Conservation (phyloP, 2,113 vertebrate genomes). For the Ictalurus furcatus region DNA sequence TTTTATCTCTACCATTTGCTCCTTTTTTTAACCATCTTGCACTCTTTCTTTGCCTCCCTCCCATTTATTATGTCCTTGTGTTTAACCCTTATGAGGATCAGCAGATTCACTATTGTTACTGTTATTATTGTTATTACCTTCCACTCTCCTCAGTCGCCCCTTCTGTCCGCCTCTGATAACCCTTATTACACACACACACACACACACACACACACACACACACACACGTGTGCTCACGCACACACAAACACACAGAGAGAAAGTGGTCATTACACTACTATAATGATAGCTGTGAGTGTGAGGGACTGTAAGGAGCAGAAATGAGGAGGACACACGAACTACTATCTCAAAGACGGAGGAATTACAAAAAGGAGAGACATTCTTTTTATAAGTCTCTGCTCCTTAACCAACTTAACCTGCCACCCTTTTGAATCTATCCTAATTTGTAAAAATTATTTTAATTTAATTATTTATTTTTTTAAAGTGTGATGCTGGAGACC, state of each 20-base stretch:
- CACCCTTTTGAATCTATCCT: not conserved
- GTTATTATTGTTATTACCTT: conserved; percentile 46
- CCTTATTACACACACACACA: conserved; percentile 25
- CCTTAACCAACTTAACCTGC: not conserved
- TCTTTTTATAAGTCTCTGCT: not conserved
- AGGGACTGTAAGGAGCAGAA: not conserved
- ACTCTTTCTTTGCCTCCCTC: not conserved
- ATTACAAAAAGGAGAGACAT: not conserved
- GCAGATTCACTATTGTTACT: not conserved
- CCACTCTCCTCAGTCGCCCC: not conserved
- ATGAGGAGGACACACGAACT: not conserved
- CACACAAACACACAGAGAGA: not conserved
- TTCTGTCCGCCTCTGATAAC: conserved; percentile 10
- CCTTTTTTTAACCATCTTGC: not conserved
- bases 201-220: conserved; percentile 13
- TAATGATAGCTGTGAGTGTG: conserved; percentile 15
- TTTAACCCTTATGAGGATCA: conserved; percentile 25
- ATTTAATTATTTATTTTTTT: not conserved
- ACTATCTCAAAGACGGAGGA: not conserved
- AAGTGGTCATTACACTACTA: conserved; percentile 25
- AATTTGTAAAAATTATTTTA: not conserved
- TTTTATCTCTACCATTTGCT: not conserved
- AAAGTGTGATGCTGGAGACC: not conserved
- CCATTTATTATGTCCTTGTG: conserved; percentile 11
- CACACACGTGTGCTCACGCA: not conserved